Evolutionary conservation across 2,113 vertebrate genomes (phyloP).

Genomic region (Mesembrinibis cayennensis): DNA sequence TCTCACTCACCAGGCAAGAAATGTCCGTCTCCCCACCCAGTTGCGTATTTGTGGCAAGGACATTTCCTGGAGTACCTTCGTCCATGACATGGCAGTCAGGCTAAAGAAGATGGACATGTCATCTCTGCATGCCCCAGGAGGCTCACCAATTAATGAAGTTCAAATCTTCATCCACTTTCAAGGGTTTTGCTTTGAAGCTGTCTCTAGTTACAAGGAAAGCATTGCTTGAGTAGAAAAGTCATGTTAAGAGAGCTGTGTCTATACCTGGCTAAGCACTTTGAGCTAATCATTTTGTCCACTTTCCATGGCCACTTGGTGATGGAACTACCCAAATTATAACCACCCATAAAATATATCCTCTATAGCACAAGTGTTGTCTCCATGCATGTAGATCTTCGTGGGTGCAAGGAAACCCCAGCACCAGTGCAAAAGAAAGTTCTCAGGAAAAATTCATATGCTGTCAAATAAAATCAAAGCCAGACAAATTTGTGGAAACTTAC

Average conservation of each 20-base stretch:
- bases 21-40: fast-evolving
- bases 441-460: neutral
- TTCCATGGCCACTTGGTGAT: neutral
- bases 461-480: neutral
- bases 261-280: neutral
- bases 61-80: neutral
- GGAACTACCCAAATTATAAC: neutral
- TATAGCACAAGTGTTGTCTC: neutral
- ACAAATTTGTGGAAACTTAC: neutral
- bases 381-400: fast-evolving
- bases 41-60: neutral
- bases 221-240: neutral
- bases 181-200: neutral
- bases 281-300: neutral
- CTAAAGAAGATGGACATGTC: neutral
- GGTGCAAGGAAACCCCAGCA: neutral
- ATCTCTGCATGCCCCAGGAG: neutral
- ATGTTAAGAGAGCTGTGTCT: fast-evolving
- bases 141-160: neutral
- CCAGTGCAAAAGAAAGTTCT: neutral
- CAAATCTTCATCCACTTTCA: neutral
- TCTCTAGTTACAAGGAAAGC: neutral
- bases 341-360: neutral
- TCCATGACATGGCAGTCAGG: neutral
- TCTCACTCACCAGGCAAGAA: neutral